Conservation (phyloP, 1,140 invertebrate species). For the Microplitis mediator region DNA sequence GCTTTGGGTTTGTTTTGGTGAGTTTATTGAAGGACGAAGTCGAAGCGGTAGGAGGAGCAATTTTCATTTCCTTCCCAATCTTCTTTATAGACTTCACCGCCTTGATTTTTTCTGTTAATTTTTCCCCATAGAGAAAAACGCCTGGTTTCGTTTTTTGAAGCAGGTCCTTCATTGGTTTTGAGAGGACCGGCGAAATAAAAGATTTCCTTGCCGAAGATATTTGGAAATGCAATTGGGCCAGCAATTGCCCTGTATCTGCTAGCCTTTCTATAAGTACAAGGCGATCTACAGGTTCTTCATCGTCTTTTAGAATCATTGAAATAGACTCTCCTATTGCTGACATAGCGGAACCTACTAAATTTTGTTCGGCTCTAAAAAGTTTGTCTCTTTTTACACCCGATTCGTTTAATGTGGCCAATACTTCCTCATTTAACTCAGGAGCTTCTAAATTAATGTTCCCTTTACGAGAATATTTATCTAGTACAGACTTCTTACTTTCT, state of each 20-base stretch:
- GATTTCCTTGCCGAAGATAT: conserved; percentile 22
- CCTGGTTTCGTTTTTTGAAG: conserved; percentile 7
- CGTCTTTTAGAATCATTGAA: conserved; percentile 10
- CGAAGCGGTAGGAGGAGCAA: neutral
- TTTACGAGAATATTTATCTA: conserved; percentile 20
- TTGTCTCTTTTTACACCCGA: conserved; percentile 15
- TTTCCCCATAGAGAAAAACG: neutral
- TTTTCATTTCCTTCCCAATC: conserved; percentile 15
- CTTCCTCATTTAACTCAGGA: conserved; percentile 3
- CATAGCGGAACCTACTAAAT: conserved; percentile 3
- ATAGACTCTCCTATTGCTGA: conserved; percentile 10
- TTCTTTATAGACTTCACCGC: conserved; percentile 15
- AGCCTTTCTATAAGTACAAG: conserved; percentile 11
- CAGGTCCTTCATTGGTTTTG: conserved; percentile 15
- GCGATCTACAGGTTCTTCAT: conserved; percentile 15
- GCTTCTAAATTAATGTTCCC: conserved; percentile 17
- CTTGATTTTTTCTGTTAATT: conserved; percentile 6
- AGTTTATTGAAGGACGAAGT: neutral
- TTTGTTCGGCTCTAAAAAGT: conserved; percentile 15
- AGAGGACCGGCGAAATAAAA: conserved; percentile 14
- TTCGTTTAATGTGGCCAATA: conserved; percentile 4
- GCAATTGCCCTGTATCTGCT: conserved; percentile 9
- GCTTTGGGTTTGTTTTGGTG: neutral
- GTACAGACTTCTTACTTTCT: neutral
- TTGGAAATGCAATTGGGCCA: conserved; percentile 13